Base-by-base conservation (phyloP, 92 coral and sea anemone species). In the Siderastrea siderea region DNA sequence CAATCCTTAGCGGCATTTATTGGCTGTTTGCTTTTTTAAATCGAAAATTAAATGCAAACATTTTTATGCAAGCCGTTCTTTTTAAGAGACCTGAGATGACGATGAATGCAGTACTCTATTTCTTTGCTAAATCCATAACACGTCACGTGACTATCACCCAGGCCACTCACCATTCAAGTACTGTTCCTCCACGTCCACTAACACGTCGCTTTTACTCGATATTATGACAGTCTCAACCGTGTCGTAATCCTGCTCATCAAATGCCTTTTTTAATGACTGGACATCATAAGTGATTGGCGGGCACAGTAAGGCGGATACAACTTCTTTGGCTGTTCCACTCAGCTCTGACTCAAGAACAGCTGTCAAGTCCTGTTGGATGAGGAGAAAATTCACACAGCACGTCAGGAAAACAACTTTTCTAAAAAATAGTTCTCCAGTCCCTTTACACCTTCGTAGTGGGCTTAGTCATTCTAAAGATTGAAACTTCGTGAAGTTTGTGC, bases 221-320 rank as follows among this genome's bases (percentile, higher is more conserved):
- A 90, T 85, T 19, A 95, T 94, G 38, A 95, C 86, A 49, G 92
- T 93, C 71, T 76, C 76, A 44, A 95, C 59, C 2, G 94, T 85
- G 63, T 93, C 80, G 83, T 80, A 83, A 61, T 93, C 93, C 9
- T 86, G 81, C 53, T 75, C 88, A 38, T 91, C 83, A 26, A 95
- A 79, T 4, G 98, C 98, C 26, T 62, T 71, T 26, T 84, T 86
- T 57, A 95, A 91, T 26, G 96, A 86, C 74, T 74, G 88, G 51
- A 90, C 92, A 51, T 93, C 96, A 69, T 93, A 91, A 6, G 70
- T 69, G 45, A 72, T 95, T 47, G 98, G 98, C 70, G 83, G 61
- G 65, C 89, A 84, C 7, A 95, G 91, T 47, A 95, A 85, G 15
- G 94, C 96, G 2, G 79, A 50, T 38, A 87, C 91, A 57, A 88